phyloP scores from a whole-genome alignment of 2,113 vertebrate genomes.

The Macquaria ambigua region DNA sequence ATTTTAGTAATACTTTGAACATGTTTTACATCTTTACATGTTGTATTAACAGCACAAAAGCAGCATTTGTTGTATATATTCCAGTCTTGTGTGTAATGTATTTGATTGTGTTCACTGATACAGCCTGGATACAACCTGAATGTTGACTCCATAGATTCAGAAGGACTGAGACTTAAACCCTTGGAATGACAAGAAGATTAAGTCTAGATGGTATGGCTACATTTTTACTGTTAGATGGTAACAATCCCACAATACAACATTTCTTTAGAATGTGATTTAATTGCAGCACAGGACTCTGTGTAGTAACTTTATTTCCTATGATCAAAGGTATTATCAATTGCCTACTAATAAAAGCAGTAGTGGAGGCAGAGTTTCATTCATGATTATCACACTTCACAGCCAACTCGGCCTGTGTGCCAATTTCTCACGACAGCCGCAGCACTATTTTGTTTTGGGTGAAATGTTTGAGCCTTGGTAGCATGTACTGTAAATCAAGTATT shows the following conservation, averaged over 20 bases:
- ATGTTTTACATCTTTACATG: not conserved
- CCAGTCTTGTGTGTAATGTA: not conserved
- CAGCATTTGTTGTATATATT: not conserved
- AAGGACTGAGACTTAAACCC: not conserved
- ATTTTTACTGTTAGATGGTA: not conserved
- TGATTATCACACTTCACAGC: not conserved
- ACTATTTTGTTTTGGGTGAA: not conserved
- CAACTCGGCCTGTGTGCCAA: not conserved
- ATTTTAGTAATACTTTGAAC: not conserved
- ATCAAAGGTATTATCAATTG: not conserved
- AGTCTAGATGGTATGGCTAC: not conserved
- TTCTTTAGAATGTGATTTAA: not conserved
- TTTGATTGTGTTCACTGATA: not conserved
- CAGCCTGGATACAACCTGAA: not conserved
- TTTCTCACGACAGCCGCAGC: conserved; percentile 3
- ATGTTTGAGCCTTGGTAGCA: not conserved
- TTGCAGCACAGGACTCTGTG: not conserved
- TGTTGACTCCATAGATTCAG: not conserved
- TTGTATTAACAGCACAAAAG: not conserved
- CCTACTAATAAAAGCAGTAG: not conserved
- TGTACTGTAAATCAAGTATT: not conserved
- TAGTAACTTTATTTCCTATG: not conserved
- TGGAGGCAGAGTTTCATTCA: not conserved
- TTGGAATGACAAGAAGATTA: not conserved
- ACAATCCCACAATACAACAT: no score